Evolutionary conservation across 2,888 invertebrate genomes (phyloP).

Genomic region (Mesoligia furuncula): DNA sequence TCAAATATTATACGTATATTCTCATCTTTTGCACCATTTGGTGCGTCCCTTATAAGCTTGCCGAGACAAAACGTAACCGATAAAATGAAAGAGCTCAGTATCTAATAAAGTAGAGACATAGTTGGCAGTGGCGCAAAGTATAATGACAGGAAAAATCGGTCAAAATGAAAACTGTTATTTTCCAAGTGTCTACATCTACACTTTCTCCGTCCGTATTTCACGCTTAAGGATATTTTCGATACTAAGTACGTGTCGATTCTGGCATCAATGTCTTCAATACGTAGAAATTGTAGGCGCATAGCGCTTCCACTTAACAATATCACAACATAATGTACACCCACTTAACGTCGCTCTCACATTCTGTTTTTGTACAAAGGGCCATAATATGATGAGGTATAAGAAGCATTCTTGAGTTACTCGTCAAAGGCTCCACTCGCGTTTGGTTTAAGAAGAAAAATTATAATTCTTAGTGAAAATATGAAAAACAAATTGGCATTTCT

Average conservation of each 20-base stretch:
- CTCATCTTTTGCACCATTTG: constrained; percentile 46
- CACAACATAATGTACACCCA: constrained; percentile 79
- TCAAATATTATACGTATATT: constrained; percentile 39
- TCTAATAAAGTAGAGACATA: constrained; percentile 53
- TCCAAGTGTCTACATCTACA: constrained; percentile 11
- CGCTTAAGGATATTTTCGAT: constrained; percentile 21
- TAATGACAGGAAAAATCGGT: constrained; percentile 51
- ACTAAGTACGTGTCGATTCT: constrained; percentile 22
- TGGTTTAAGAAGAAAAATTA: constrained; percentile 71
- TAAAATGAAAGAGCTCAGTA: constrained; percentile 58
- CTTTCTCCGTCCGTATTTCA: constrained; percentile 22
- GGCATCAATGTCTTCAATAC: constrained; percentile 22
- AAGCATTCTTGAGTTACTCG: constrained; percentile 77
- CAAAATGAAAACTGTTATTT: constrained; percentile 43
- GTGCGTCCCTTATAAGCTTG: constrained; percentile 36
- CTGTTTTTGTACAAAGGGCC: constrained; percentile 73
- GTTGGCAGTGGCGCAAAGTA: constrained; percentile 46
- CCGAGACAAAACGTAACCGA: constrained; percentile 46
- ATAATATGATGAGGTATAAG: constrained; percentile 75
- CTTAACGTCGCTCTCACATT: constrained; percentile 77
- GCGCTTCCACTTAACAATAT: constrained; percentile 79
- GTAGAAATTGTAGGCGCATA: constrained; percentile 45
- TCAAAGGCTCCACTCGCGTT: constrained; percentile 71
- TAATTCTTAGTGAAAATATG: constrained; percentile 73
- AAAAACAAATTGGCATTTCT: constrained; percentile 74